Evolutionary conservation across 2,113 vertebrate species (phyloP), one percentile per base, ranked within the genome.

Genomic region (Sylvilagus bachmani): DNA sequence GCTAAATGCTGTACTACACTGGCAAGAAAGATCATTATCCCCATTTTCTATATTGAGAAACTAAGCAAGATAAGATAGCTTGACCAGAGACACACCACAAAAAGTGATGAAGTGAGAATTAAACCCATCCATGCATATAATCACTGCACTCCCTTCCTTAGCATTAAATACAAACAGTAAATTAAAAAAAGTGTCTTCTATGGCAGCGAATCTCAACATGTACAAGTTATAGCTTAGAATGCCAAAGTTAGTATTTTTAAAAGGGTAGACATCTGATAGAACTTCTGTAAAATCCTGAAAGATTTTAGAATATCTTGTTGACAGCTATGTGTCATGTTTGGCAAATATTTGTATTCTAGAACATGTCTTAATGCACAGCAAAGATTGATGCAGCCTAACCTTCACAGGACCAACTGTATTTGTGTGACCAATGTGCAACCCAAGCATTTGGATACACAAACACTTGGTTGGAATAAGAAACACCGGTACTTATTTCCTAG

Each of bases 401-500:
- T 21, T 58, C 61, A 51, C 22, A 71, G 16, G 21, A 64, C 38
- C 16, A 16, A 36, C 6, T 14, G 33, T 5, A 16, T 55, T 64
- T 44, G 10, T 78, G 44, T 86, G 38, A 64, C 33, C 53, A 66
- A 69, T 31, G 33, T 87, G 79, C 75, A 61, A 53, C 22, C 31
- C 61, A 24, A 44, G 44, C 44, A 44, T 38, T 14, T 22, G 69
- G 74, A 44, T 4, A 70, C 33, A 62, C 3, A 70, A 90, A 84
- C 33, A 53, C 84, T 83, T 95, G 55, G 3, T 66, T 67, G 44
- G 83, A 89, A 89, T 89, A 44, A 87, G 51, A 94, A 88, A 91
- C 49, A 10, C 81, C 53, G 58, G 11, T 53, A 86, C 29, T 62
- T 83, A 78, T 29, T 71, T 86, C 67, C n/a, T 64, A 17, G 31